These are phyloP conservation scores for Tringa solitaria DNA, from an alignment of 2,113 vertebrate genomes.

Conservation along the genomic window DNA sequence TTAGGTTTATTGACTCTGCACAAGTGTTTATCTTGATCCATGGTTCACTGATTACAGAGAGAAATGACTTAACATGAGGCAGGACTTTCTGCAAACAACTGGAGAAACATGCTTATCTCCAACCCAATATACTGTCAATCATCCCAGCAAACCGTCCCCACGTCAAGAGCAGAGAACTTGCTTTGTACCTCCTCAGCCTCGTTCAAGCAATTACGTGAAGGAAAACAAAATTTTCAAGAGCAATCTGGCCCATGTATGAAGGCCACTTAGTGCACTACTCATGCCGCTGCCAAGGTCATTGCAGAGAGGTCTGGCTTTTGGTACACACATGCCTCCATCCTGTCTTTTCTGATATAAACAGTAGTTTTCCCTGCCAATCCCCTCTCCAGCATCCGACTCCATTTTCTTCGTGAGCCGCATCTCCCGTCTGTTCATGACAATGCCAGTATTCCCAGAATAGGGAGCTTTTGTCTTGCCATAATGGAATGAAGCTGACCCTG, in stretches of 20 bases:
- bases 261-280: not conserved
- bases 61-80: not conserved
- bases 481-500: not conserved
- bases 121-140: not conserved
- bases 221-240: not conserved
- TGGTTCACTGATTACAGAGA: constrained; percentile 21
- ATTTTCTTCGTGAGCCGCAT: not conserved
- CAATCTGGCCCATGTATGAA: not conserved
- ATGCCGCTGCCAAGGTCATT: not conserved
- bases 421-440: not conserved
- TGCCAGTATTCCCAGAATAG: not conserved
- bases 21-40: constrained; percentile 3
- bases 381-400: not conserved
- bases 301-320: not conserved
- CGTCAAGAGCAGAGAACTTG: not conserved
- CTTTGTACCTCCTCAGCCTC: not conserved
- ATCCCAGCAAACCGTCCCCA: not conserved
- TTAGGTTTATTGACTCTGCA: constrained; percentile 12
- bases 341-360: not conserved
- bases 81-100: constrained; percentile 20
- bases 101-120: not conserved
- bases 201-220: not conserved
- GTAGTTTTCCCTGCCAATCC: not conserved
- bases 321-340: rapidly evolving
- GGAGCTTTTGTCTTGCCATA: not conserved